Conservation (phyloP, 2,113 vertebrate genomes). For the Parus major region DNA sequence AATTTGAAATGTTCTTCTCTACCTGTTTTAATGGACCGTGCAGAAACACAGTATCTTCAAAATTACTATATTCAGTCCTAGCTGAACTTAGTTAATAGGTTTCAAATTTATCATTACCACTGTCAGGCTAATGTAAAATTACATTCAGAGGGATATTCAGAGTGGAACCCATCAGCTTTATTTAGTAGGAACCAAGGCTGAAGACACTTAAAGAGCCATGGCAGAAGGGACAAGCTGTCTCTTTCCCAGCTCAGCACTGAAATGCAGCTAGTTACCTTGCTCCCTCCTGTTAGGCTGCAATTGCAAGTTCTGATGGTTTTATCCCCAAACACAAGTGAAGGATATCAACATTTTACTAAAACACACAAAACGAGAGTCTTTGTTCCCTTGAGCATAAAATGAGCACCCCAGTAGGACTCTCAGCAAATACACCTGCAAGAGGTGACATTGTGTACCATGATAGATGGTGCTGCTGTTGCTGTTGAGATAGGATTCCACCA, state of each 20-base stretch:
- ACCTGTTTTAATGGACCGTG: not conserved
- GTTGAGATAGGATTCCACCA: slow-evolving; percentile 96
- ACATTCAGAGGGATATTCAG: not conserved
- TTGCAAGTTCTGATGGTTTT: not conserved
- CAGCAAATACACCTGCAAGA: not conserved
- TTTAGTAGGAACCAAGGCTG: not conserved
- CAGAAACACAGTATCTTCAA: not conserved
- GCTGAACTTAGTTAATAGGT: not conserved
- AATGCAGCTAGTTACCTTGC: not conserved
- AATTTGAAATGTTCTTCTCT: not conserved
- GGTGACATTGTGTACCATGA: slow-evolving; percentile 78
- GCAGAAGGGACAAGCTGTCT: not conserved
- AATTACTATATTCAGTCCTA: not conserved
- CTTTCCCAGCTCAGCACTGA: not conserved
- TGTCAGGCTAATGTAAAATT: not conserved
- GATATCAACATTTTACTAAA: not conserved
- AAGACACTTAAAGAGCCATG: not conserved
- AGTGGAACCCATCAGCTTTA: not conserved
- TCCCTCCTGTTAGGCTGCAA: not conserved
- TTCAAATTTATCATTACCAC: not conserved
- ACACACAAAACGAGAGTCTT: not conserved
- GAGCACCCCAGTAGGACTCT: not conserved
- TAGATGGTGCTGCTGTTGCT: slow-evolving; percentile 95
- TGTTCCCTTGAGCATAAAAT: not conserved
- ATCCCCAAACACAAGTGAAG: not conserved